Base-by-base conservation (phyloP, 2,113 vertebrate species). In the Agelaius tricolor region DNA sequence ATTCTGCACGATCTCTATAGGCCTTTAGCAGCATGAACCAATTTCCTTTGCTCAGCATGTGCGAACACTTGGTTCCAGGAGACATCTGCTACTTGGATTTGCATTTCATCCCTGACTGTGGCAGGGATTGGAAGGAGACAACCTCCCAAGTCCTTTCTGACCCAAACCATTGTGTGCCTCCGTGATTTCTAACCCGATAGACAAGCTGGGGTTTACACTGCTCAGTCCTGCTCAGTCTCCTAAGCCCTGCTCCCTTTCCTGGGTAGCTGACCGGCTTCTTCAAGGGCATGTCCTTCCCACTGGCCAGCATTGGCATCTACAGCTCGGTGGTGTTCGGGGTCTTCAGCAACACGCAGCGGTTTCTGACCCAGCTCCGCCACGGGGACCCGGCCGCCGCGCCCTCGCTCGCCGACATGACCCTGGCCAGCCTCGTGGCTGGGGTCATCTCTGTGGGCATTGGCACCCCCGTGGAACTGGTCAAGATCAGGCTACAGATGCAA, bases 401-500 rank as follows among this genome's bases (percentile, higher is more conserved):
- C 0, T 39, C 80, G 20, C 97, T 99, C 58, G 5, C 97, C 3
- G 99, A 99, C 73, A 73, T 99, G 95, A 96, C 98, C 1, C 84
- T 98, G 84, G 99, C 99, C 96, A 99, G 99, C 96, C 91, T 98
- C 95, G 93, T 98, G 93, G 98, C 99, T 0, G 99, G 99, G 0
- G 66, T 98, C 26, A 57, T 99, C 87, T 99, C 99, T 0, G 99
- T 99, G 7, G 97, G 98, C 24, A 96, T 99, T 4, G 99, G 99
- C 22, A 97, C 98, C 0, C 99, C 99, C 0, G 98, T 99, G 88
- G 99, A 99, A 49, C 98, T 99, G 92, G 98, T 99, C 41, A 99
- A 99, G 98, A 99, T 99, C 96, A 95, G 99, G 74, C 98, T 99
- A 7, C 99, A 99, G 95, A 99, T 99, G 99, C 99, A 99, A 97